Conservation (phyloP, 2,797 vertebrate genomes). For the Catamblyrhynchus diadema region DNA sequence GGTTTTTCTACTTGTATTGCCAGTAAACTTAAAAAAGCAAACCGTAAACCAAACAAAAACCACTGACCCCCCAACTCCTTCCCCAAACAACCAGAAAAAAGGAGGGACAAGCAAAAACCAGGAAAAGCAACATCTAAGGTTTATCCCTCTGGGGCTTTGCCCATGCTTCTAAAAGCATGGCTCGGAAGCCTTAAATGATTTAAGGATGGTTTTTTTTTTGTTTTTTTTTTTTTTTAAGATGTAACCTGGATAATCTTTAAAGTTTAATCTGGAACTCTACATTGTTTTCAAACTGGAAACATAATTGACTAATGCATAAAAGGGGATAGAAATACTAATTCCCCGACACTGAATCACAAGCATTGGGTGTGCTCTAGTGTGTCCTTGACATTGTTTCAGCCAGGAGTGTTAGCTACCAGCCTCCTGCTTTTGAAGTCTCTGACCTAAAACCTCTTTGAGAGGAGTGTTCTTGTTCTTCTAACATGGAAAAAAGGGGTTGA, state of each 20-base stretch:
- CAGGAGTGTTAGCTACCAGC: background rate
- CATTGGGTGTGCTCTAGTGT: background rate
- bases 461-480: background rate
- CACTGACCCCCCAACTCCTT: accelerated
- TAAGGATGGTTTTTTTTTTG: background rate
- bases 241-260: background rate
- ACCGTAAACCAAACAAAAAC: background rate
- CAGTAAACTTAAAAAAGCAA: background rate
- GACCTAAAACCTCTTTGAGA: background rate
- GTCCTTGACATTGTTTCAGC: background rate
- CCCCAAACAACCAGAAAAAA: background rate
- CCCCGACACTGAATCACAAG: background rate
- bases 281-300: background rate
- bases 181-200: background rate
- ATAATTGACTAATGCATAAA: background rate
- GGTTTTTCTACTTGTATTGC: background rate
- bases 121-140: background rate
- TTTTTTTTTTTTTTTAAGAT: background rate
- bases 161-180: background rate
- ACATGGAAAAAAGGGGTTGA: background rate
- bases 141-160: background rate
- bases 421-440: background rate
- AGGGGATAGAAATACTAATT: background rate
- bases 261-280: background rate
- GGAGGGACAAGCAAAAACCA: accelerated